These are phyloP conservation scores for Drosophila putrida DNA, from an alignment of 2,888 invertebrate genomes.

Conservation along the genomic window DNA sequence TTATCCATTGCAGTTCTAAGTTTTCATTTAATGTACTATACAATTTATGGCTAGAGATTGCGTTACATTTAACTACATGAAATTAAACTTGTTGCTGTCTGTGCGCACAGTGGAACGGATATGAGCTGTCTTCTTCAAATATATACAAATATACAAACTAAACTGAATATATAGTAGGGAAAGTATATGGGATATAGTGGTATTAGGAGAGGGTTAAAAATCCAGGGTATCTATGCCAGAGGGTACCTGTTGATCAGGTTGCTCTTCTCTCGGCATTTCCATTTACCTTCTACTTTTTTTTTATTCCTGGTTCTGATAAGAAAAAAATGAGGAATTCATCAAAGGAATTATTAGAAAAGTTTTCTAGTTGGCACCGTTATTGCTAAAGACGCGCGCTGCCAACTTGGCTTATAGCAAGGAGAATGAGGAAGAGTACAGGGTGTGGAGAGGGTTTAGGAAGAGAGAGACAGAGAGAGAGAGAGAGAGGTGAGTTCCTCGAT, in stretches of 20 bases:
- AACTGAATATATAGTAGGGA: no score
- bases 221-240: no score
- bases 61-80: no score
- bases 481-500: background rate
- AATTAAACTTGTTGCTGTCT: no score
- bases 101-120: no score
- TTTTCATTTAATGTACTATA: no score
- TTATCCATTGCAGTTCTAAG: no score
- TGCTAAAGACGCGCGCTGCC: conserved; percentile 36
- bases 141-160: no score
- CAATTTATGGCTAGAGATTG: no score
- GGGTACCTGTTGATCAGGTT: background rate
- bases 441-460: background rate
- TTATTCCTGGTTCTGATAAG: background rate
- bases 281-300: conserved; percentile 2
- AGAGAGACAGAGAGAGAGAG: background rate
- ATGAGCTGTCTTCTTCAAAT: no score
- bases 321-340: conserved; percentile 60
- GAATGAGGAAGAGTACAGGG: background rate
- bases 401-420: conserved; percentile 24
- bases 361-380: conserved; percentile 67
- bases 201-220: no score
- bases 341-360: conserved; percentile 74
- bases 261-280: background rate
- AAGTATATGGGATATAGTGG: no score